These are phyloP conservation scores for Toxotes jaculatrix DNA, from an alignment of 2,113 vertebrate genomes.

Conservation along the genomic window DNA sequence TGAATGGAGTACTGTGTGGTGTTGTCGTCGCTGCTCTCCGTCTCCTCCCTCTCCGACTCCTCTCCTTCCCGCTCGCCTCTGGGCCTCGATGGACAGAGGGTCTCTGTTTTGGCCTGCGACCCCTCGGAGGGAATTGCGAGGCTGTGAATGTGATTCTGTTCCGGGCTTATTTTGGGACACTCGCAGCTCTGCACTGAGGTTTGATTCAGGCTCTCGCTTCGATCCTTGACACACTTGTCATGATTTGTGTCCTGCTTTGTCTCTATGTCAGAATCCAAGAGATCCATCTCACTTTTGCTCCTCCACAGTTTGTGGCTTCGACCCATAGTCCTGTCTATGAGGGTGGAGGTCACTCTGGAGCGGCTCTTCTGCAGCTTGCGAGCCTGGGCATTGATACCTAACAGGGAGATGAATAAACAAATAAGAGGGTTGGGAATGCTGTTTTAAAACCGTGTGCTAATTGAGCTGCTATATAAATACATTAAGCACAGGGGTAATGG, in stretches of 20 bases:
- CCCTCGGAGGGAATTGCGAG: not conserved
- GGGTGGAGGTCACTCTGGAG: constrained; percentile 83
- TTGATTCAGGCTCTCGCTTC: constrained; percentile 20
- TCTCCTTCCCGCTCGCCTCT: constrained; percentile 71
- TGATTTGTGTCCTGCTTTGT: not conserved
- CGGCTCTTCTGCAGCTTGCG: constrained; percentile 87
- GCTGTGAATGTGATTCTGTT: constrained; percentile 59
- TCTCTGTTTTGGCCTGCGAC: constrained; percentile 66
- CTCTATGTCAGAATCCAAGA: constrained; percentile 60
- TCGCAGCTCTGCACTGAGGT: constrained; percentile 15
- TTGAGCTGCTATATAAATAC: constrained; percentile 28
- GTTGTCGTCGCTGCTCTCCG: constrained; percentile 85
- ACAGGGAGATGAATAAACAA: constrained; percentile 23
- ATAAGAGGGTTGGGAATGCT: not conserved
- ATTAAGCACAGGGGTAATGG: constrained; percentile 15
- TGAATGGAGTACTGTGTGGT: constrained; percentile 86
- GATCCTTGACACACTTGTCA: not conserved
- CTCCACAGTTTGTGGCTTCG: constrained; percentile 74
- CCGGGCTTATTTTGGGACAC: not conserved
- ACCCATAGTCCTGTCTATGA: constrained; percentile 61
- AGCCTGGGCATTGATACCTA: constrained; percentile 89
- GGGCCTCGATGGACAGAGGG: constrained; percentile 59
- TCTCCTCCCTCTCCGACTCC: constrained; percentile 84
- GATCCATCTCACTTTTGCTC: constrained; percentile 84
- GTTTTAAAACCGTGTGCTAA: constrained; percentile 19